A percentile compares a stretch with the other conserved stretches of the same genome.
These are phyloP conservation scores for Pentamera pediparva DNA, from an alignment of 53 echinoderm and acorn worm species.

Conservation along the genomic window DNA sequence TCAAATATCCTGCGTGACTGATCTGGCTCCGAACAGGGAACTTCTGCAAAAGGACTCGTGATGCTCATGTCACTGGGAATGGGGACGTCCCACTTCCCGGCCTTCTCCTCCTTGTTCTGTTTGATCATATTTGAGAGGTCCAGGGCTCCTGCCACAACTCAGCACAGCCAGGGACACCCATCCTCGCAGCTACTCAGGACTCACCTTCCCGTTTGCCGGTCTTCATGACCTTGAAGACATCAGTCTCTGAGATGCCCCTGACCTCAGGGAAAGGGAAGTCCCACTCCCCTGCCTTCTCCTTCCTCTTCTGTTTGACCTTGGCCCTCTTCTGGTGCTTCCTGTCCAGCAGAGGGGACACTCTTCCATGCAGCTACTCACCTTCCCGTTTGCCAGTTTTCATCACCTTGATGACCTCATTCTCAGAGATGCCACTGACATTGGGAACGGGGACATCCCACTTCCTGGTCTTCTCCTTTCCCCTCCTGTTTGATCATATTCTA, in stretches of 20 bases:
- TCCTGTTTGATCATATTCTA: constrained; percentile 99
- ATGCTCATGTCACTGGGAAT: too few relatives aligned
- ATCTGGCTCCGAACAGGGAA: too few relatives aligned
- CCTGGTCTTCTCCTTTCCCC: constrained; percentile 87
- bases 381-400: too few relatives aligned
- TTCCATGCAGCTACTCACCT: too few relatives aligned
- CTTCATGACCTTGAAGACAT: constrained; percentile 93
- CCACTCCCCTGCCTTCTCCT: constrained; percentile 99
- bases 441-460: constrained; percentile 98
- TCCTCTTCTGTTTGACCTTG: constrained; percentile 98
- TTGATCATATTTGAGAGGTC: constrained; percentile 97
- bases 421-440: too few relatives aligned
- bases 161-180: too few relatives aligned
- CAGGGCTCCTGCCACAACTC: too few relatives aligned
- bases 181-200: too few relatives aligned
- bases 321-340: constrained; percentile 88
- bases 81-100: constrained; percentile 98
- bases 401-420: too few relatives aligned
- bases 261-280: constrained; percentile 95
- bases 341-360: constrained; percentile 90
- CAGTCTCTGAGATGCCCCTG: constrained; percentile 79
- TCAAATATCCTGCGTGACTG: too few relatives aligned
- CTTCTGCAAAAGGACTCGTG: too few relatives aligned
- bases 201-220: constrained; percentile 95
- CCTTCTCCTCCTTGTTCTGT: constrained; percentile 94